Conservation (phyloP, 2,113 vertebrate genomes). For the Manacus vitellinus region DNA sequence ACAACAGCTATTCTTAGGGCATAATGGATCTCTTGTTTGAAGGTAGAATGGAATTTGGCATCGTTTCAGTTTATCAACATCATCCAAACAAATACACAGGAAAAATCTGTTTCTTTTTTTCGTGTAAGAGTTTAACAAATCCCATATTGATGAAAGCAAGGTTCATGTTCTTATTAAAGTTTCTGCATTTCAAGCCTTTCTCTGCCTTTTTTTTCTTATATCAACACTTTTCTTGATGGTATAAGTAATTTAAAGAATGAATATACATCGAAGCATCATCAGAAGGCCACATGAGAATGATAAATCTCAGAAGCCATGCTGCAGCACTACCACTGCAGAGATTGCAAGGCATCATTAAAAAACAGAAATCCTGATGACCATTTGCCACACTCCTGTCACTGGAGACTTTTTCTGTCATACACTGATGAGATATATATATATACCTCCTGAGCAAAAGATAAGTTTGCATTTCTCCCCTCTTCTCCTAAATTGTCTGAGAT, state of each 20-base stretch:
- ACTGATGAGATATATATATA: neutral
- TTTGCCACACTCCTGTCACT: neutral
- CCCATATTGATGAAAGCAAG: neutral
- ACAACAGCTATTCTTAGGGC: neutral
- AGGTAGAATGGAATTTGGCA: constrained; percentile 43
- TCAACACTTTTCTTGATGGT: neutral
- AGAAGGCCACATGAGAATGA: neutral
- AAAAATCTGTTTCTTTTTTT: neutral
- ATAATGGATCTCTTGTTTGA: constrained; percentile 34
- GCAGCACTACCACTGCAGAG: neutral
- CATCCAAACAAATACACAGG: neutral
- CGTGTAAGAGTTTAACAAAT: neutral
- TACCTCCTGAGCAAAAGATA: neutral
- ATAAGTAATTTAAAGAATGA: neutral
- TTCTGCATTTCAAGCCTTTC: neutral
- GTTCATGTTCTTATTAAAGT: neutral
- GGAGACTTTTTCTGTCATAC: neutral
- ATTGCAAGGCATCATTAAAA: neutral
- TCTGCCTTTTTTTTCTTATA: neutral
- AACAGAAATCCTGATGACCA: neutral
- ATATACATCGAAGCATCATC: neutral
- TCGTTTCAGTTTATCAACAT: constrained; percentile 20
- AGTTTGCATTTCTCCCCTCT: neutral
- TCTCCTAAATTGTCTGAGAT: neutral
- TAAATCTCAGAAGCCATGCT: neutral